phyloP scores from a whole-genome alignment of 1,140 invertebrate species.

The Cyclina sinensis region DNA sequence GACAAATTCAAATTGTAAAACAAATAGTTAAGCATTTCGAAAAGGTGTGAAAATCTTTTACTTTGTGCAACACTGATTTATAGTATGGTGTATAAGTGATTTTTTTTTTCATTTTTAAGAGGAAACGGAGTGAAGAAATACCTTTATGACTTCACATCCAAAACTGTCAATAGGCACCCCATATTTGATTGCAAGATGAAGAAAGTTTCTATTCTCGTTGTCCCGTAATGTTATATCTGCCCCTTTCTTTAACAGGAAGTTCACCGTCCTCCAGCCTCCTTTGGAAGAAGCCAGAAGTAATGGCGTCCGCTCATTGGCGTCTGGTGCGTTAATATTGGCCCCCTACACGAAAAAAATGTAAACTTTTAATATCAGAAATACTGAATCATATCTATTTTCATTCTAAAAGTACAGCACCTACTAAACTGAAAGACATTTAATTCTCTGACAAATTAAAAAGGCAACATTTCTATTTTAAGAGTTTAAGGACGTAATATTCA shows the following conservation, averaged over 20 bases:
- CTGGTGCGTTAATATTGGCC: constrained; percentile 92
- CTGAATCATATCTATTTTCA: too few relatives aligned
- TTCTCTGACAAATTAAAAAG: too few relatives aligned
- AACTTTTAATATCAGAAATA: not conserved
- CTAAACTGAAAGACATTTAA: too few relatives aligned
- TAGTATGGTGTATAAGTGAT: too few relatives aligned
- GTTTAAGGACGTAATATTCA: too few relatives aligned
- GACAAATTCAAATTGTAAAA: too few relatives aligned
- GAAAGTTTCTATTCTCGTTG: constrained; percentile 91
- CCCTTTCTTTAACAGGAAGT: constrained; percentile 90
- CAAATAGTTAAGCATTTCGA: too few relatives aligned
- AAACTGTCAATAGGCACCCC: constrained; percentile 84
- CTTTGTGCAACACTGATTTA: too few relatives aligned
- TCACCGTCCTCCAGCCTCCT: constrained; percentile 92
- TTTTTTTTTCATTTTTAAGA: too few relatives aligned
- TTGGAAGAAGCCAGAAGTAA: constrained; percentile 91
- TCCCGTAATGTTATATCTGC: constrained; percentile 93
- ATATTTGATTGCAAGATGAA: constrained; percentile 94
- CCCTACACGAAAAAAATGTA: constrained; percentile 87
- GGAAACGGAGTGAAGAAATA: constrained; percentile 41
- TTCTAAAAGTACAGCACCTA: too few relatives aligned
- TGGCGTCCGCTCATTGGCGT: constrained; percentile 93
- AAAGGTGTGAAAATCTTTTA: too few relatives aligned
- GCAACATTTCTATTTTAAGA: too few relatives aligned
- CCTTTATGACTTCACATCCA: constrained; percentile 67